Evolutionary conservation across 2,888 invertebrate genomes (phyloP).

Genomic region (Gastrophysa polygoni): DNA sequence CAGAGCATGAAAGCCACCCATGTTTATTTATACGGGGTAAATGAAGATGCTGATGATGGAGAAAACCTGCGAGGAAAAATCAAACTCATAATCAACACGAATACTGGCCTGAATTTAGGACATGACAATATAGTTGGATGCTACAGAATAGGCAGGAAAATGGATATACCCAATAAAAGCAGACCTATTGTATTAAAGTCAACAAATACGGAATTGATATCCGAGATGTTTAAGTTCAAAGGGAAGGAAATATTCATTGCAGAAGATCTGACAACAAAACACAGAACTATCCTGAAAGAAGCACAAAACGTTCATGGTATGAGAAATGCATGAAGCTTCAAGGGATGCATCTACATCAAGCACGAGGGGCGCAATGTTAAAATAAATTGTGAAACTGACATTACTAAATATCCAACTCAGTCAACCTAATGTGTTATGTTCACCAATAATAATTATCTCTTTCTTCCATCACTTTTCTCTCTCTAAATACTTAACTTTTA

Average conservation of each 20-base stretch:
- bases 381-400: not conserved
- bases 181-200: not conserved
- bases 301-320: not conserved
- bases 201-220: not conserved
- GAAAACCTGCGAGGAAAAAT: constrained; percentile 7
- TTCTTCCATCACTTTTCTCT: too few species aligned
- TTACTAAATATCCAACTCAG: not conserved
- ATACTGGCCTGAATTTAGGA: constrained; percentile 7
- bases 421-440: too few species aligned
- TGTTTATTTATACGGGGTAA: constrained; percentile 5
- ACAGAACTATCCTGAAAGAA: not conserved
- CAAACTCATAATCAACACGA: not conserved
- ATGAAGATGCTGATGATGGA: constrained; percentile 4
- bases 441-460: too few species aligned
- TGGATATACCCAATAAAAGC: constrained; percentile 8
- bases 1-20: not conserved
- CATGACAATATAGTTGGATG: constrained; percentile 7
- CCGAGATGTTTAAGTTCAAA: not conserved
- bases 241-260: constrained; percentile 8
- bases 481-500: too few species aligned
- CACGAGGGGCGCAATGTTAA: not conserved
- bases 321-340: constrained; percentile 1
- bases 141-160: constrained; percentile 8
- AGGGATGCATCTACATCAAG: constrained; percentile 1
- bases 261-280: not conserved